Conservation (phyloP, 2,797 vertebrate genomes). For the Salmo trutta region DNA sequence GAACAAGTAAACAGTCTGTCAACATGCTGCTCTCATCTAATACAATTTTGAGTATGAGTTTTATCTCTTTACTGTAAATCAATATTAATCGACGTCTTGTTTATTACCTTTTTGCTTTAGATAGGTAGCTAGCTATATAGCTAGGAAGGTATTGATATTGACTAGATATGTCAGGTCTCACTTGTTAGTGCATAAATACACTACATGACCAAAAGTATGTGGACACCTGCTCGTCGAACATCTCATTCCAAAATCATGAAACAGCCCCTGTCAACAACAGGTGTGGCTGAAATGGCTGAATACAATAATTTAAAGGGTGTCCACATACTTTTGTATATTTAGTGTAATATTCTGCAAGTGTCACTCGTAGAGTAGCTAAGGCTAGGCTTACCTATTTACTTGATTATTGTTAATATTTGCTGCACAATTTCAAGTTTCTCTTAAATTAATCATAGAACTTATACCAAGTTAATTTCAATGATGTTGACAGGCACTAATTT, state of each 20-base stretch:
- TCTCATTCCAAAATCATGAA: too few relatives aligned
- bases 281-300: too few relatives aligned
- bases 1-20: neutral
- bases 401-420: neutral
- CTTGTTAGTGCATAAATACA: neutral
- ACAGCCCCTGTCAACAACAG: too few relatives aligned
- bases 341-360: neutral
- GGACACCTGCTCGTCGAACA: too few relatives aligned
- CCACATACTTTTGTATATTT: too few relatives aligned
- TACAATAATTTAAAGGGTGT: too few relatives aligned
- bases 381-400: neutral
- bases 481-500: neutral
- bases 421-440: neutral
- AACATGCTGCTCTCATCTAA: neutral
- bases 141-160: neutral
- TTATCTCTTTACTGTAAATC: neutral
- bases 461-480: neutral
- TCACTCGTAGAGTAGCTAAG: too few relatives aligned
- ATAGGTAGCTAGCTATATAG: neutral
- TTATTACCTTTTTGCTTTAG: neutral
- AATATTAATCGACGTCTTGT: neutral
- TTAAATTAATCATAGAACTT: neutral
- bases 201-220: too few relatives aligned
- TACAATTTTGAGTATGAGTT: neutral
- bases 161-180: neutral